These are phyloP conservation scores for Synergus itoensis DNA, from an alignment of 2,888 invertebrate species.

Conservation along the genomic window DNA sequence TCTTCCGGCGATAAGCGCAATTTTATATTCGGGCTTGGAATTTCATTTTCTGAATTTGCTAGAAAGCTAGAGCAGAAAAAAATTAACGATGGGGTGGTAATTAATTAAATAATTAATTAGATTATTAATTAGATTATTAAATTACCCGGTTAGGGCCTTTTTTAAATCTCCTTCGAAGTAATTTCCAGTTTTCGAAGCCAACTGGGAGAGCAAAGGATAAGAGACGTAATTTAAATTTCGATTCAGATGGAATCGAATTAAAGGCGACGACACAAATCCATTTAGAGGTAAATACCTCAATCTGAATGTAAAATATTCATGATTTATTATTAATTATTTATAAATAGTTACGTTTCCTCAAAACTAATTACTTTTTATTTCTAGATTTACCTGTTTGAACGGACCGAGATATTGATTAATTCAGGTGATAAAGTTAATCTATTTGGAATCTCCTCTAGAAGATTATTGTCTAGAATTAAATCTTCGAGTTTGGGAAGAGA, in stretches of 20 bases:
- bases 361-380: background rate
- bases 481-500: conserved; percentile 67
- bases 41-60: conserved; percentile 45
- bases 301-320: conserved; percentile 43
- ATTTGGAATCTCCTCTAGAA: conserved; percentile 70
- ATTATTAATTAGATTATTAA: conserved; percentile 29
- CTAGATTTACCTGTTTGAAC: conserved; percentile 68
- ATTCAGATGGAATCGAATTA: conserved; percentile 68
- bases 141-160: conserved; percentile 61
- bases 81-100: conserved; percentile 7
- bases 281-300: conserved; percentile 70
- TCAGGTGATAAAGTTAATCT: conserved; percentile 66
- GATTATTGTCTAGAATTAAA: conserved; percentile 68
- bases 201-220: conserved; percentile 67
- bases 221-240: conserved; percentile 70
- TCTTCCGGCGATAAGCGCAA: conserved; percentile 55
- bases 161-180: conserved; percentile 48
- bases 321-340: background rate
- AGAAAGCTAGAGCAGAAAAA: conserved; percentile 59
- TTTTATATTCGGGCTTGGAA: conserved; percentile 52
- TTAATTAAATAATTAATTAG: conserved; percentile 43
- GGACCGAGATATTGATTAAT: conserved; percentile 66
- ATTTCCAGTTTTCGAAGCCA: conserved; percentile 57
- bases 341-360: background rate
- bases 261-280: conserved; percentile 69